These are phyloP conservation scores for Drosophila arawakana DNA, from an alignment of 1,140 invertebrate species.

Conservation along the genomic window DNA sequence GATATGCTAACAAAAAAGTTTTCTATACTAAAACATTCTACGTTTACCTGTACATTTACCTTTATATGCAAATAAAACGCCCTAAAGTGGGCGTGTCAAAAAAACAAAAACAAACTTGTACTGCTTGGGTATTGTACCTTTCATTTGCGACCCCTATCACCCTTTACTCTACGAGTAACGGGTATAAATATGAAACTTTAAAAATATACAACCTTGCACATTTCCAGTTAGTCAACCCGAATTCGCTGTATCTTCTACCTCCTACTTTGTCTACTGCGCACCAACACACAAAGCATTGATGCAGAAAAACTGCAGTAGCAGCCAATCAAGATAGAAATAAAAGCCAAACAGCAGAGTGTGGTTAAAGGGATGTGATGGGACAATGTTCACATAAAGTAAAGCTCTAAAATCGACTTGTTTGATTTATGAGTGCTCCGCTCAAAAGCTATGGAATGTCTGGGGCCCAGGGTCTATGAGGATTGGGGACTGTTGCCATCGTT, in stretches of 20 bases:
- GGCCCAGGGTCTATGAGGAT: neutral
- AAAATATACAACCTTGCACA: too few relatives aligned
- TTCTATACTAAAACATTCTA: too few relatives aligned
- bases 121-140: too few relatives aligned
- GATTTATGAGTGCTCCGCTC: conserved; percentile 39
- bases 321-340: conserved; percentile 53
- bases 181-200: too few relatives aligned
- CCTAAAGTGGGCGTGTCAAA: too few relatives aligned
- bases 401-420: conserved; percentile 46
- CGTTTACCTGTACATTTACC: too few relatives aligned
- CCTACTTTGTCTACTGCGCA: neutral
- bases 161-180: too few relatives aligned
- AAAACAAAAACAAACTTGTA: too few relatives aligned
- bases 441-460: neutral
- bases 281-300: conserved; percentile 53
- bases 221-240: conserved; percentile 4
- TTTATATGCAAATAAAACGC: too few relatives aligned
- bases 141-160: too few relatives aligned
- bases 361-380: conserved; percentile 5
- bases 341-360: neutral
- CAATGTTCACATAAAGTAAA: conserved; percentile 20
- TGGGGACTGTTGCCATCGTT: conserved; percentile 3
- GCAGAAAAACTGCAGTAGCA: conserved; percentile 73
- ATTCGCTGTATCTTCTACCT: neutral
- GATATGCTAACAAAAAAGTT: too few relatives aligned